These are phyloP conservation scores for Ascaphus truei DNA, from an alignment of 2,113 vertebrate genomes.

Conservation along the genomic window DNA sequence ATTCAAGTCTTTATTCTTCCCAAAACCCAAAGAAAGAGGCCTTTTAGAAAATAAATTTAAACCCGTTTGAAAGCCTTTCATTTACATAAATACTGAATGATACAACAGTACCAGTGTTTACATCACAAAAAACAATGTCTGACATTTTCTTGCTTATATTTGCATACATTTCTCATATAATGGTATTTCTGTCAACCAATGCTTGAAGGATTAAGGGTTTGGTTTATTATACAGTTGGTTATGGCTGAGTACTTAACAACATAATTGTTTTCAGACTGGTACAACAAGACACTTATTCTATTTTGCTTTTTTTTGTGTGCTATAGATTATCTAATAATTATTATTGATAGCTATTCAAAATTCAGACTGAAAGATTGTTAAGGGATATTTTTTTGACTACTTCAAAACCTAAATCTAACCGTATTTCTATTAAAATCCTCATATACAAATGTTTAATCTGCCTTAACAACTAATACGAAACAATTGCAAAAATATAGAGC, in stretches of 20 bases:
- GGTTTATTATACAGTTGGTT: too few species aligned
- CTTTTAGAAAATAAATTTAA: conserved; percentile 36
- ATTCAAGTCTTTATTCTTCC: conserved; percentile 40
- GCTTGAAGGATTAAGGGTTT: not conserved
- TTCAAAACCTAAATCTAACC: conserved; percentile 30
- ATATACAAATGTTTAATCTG: not conserved
- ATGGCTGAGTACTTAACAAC: too few species aligned
- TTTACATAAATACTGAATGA: conserved; percentile 44
- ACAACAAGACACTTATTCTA: too few species aligned
- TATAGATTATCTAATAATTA: too few species aligned
- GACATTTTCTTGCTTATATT: conserved; percentile 20
- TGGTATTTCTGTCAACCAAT: not conserved
- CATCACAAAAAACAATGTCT: conserved; percentile 3
- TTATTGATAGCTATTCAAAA: too few species aligned
- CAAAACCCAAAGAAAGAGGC: conserved; percentile 35
- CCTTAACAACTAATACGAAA: conserved; percentile 40
- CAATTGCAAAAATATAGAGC: conserved; percentile 78
- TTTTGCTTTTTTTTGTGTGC: too few species aligned
- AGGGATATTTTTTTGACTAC: conserved; percentile 36
- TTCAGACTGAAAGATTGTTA: conserved; percentile 34
- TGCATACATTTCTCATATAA: not conserved
- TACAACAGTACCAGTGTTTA: conserved; percentile 5
- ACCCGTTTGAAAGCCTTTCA: conserved; percentile 31
- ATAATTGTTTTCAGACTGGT: too few species aligned
- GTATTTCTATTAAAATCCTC: conserved; percentile 6